phyloP scores from a whole-genome alignment of 35 echinoderm and acorn worm genomes.

The Apostichopus californicus region DNA sequence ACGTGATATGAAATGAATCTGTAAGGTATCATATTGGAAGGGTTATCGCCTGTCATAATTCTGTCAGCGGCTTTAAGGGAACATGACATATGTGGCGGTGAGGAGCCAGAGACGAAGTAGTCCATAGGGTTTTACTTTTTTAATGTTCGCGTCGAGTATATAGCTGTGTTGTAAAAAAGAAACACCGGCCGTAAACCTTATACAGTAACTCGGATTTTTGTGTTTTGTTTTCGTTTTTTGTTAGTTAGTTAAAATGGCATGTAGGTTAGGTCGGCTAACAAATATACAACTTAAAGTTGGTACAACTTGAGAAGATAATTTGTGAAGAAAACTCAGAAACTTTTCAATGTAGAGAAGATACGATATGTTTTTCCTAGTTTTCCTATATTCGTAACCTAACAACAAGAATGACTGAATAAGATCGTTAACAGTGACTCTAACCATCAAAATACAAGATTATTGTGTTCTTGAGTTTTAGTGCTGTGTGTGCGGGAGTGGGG shows the following conservation, averaged over 20 bases:
- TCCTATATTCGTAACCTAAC: too few species aligned
- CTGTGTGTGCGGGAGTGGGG: too few species aligned
- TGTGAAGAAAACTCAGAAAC: too few species aligned
- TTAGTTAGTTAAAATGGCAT: background rate
- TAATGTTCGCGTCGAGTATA: conserved; percentile 11
- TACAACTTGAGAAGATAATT: too few species aligned
- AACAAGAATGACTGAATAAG: too few species aligned
- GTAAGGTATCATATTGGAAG: conserved; percentile 35
- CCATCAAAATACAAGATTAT: too few species aligned
- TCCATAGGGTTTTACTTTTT: conserved; percentile 27
- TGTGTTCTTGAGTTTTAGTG: too few species aligned
- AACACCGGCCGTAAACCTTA: background rate
- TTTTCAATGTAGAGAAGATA: too few species aligned
- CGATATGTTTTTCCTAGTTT: too few species aligned
- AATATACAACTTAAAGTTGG: background rate
- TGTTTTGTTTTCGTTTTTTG: background rate
- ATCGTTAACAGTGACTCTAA: too few species aligned
- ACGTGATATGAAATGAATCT: conserved; percentile 43
- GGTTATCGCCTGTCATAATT: conserved; percentile 49
- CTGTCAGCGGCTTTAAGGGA: conserved; percentile 25
- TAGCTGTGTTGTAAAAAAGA: background rate
- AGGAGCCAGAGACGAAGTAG: conserved; percentile 3
- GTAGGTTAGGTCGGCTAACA: conserved; percentile 4
- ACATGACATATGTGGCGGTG: conserved; percentile 21
- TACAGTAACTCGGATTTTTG: too few species aligned